A percentile compares a stretch with the other conserved stretches of the same genome.
Conservation (phyloP, 92 coral and sea anemone species). For the Diadumene lineata region DNA sequence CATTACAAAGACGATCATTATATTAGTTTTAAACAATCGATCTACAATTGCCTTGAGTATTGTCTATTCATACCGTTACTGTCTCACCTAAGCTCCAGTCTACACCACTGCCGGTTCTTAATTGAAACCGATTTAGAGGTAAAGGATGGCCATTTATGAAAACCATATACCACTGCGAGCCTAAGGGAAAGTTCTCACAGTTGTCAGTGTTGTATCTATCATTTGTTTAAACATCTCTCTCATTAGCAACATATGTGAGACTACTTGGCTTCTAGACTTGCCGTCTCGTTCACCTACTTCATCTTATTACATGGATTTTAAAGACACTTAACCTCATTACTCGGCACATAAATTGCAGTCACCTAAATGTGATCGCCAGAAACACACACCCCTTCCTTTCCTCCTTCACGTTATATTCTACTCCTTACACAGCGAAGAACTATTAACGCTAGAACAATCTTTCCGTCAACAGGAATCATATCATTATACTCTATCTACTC, state of each 20-base stretch:
- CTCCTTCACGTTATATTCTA: too few relatives aligned
- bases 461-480: not conserved
- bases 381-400: too few relatives aligned
- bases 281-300: conserved; percentile 21
- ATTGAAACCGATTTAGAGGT: too few relatives aligned
- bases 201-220: not conserved
- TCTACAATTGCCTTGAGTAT: too few relatives aligned
- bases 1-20: too few relatives aligned
- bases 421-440: too few relatives aligned
- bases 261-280: conserved; percentile 16
- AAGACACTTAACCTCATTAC: conserved; percentile 28
- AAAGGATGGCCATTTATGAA: conserved; percentile 9
- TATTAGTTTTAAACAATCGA: too few relatives aligned
- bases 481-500: not conserved
- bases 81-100: too few relatives aligned
- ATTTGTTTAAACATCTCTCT: not conserved
- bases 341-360: conserved; percentile 10
- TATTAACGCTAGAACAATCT: too few relatives aligned
- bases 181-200: conserved; percentile 20
- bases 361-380: not conserved
- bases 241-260: conserved; percentile 22
- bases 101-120: too few relatives aligned
- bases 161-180: not conserved
- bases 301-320: conserved; percentile 27
- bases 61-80: too few relatives aligned